Evolutionary conservation across 2,113 vertebrate species (phyloP).

Genomic region (Speoplatyrhinus poulsoni): DNA sequence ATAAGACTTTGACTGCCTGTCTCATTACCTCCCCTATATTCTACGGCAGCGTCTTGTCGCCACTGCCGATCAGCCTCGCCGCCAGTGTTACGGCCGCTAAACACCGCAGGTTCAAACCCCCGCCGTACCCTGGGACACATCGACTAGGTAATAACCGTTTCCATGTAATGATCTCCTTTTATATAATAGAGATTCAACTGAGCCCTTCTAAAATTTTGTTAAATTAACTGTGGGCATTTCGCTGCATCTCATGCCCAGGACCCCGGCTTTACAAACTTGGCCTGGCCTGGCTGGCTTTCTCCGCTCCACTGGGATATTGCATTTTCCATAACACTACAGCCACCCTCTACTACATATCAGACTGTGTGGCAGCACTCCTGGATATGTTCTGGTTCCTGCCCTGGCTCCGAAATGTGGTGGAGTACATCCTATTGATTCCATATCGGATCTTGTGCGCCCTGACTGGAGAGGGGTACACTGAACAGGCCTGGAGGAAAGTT

Average conservation of each 20-base stretch:
- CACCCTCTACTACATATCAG: conserved; percentile 77
- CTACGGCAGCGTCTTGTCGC: conserved; percentile 80
- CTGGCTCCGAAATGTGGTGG: conserved; percentile 72
- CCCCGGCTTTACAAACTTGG: conserved; percentile 80
- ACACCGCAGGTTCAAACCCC: conserved; percentile 74
- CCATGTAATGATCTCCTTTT: not conserved
- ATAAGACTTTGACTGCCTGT: conserved; percentile 74
- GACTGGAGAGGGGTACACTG: conserved; percentile 69
- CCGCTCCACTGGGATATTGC: conserved; percentile 78
- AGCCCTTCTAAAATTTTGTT: not conserved
- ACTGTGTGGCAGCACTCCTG: conserved; percentile 76
- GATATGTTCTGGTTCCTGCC: conserved; percentile 84
- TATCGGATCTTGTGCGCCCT: conserved; percentile 72
- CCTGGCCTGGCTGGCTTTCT: conserved; percentile 84
- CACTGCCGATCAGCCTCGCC: conserved; percentile 84
- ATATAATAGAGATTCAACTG: not conserved
- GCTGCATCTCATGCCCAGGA: conserved; percentile 49
- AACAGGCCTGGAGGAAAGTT: conserved; percentile 83
- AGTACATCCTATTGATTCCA: conserved; percentile 81
- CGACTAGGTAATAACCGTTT: conserved; percentile 60
- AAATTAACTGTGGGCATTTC: not conserved
- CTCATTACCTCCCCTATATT: conserved; percentile 84
- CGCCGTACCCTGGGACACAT: conserved; percentile 5
- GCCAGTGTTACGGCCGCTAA: conserved; percentile 80
- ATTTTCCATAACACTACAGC: conserved; percentile 81